These are phyloP conservation scores for Dicrurus megarhynchus DNA, from an alignment of 2,113 vertebrate species.

Conservation along the genomic window DNA sequence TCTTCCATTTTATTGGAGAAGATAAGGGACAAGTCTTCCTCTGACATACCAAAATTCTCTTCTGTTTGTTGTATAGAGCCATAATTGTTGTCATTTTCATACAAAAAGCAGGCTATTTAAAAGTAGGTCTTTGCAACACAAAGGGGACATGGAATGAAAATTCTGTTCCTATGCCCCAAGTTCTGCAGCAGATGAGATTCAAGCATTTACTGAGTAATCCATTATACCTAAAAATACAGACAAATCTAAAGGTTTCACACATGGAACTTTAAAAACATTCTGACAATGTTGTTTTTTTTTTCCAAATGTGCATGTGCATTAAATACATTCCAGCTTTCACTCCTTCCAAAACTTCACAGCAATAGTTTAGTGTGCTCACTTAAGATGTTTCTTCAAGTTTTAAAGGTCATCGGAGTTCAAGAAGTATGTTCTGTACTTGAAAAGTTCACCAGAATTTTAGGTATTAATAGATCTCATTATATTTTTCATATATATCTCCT, in stretches of 20 bases:
- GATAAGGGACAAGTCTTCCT: neutral
- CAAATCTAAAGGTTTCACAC: neutral
- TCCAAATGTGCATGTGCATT: neutral
- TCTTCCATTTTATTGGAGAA: neutral
- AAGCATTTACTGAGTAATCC: neutral
- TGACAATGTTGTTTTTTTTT: neutral
- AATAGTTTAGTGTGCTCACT: neutral
- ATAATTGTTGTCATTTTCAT: neutral
- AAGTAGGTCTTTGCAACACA: neutral
- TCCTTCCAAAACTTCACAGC: neutral
- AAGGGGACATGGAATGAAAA: neutral
- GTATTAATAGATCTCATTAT: conserved; percentile 24
- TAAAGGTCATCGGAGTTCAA: conserved; percentile 19
- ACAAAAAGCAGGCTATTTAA: neutral
- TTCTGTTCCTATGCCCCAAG: neutral
- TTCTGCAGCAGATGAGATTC: neutral
- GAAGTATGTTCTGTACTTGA: neutral
- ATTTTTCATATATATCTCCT: neutral
- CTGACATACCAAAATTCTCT: neutral
- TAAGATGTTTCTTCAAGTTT: neutral
- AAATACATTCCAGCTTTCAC: neutral
- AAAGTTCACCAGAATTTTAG: neutral
- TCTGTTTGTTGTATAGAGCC: neutral
- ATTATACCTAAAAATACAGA: neutral
- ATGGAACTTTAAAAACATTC: neutral